phyloP scores from a whole-genome alignment of 2,113 vertebrate genomes.

The Indicator indicator region DNA sequence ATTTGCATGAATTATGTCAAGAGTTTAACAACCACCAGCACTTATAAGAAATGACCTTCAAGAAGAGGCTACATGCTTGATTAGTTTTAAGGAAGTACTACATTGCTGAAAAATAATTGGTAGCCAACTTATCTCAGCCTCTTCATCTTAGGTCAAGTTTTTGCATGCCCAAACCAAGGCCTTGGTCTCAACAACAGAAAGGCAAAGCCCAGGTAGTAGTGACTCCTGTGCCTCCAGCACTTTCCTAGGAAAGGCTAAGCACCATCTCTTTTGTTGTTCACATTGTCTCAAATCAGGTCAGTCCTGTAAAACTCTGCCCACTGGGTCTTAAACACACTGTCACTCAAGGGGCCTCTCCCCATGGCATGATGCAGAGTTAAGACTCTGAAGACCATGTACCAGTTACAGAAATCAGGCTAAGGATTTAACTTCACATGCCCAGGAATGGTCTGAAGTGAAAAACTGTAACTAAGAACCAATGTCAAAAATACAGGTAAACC shows the following conservation, averaged over 20 bases:
- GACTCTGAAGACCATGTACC: not conserved
- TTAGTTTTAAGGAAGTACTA: constrained; percentile 73
- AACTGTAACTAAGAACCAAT: not conserved
- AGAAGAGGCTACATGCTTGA: constrained; percentile 44
- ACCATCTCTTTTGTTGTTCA: not conserved
- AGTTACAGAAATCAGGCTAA: not conserved
- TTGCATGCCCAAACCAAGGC: not conserved
- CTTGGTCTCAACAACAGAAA: not conserved
- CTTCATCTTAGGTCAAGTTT: not conserved
- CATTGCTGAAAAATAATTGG: constrained; percentile 36
- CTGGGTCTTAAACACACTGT: not conserved
- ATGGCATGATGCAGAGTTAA: not conserved
- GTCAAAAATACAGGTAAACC: not conserved
- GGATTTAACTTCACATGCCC: not conserved
- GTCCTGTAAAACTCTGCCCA: not conserved
- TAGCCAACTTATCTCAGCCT: not conserved
- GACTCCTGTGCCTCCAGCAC: not conserved
- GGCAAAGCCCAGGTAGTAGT: not conserved
- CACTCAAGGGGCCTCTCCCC: not conserved
- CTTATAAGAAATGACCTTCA: constrained; percentile 22
- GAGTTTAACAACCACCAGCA: constrained; percentile 18
- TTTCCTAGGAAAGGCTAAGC: not conserved
- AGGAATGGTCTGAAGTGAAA: not conserved
- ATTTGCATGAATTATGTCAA: constrained; percentile 67
- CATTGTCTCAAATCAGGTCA: not conserved